A percentile compares a stretch with the other conserved stretches of the same genome.
These are phyloP conservation scores for Leptopterna dolabrata DNA, from an alignment of 2,888 invertebrate species.

Conservation along the genomic window DNA sequence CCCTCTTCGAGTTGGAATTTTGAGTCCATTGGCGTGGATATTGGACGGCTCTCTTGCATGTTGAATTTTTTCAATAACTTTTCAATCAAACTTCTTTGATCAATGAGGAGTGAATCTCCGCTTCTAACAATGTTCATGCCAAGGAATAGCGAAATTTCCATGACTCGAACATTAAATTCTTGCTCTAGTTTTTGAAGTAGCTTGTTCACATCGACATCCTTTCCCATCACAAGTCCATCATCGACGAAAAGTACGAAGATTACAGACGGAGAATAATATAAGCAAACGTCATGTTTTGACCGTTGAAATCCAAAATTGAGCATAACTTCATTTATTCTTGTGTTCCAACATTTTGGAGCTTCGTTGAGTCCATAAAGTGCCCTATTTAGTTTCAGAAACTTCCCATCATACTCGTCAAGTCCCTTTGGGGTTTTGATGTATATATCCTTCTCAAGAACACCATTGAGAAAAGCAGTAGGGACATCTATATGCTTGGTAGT, in stretches of 20 bases:
- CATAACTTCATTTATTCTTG: not conserved
- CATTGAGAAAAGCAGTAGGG: constrained; percentile 50
- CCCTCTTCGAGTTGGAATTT: constrained; percentile 14
- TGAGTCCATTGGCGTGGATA: constrained; percentile 48
- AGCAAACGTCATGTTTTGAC: constrained; percentile 9
- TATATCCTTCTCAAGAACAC: constrained; percentile 48
- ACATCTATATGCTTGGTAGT: constrained; percentile 46
- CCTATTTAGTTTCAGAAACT: not conserved
- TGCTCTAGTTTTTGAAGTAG: not conserved
- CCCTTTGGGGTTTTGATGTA: constrained; percentile 26
- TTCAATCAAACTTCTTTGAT: constrained; percentile 46
- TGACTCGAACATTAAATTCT: not conserved
- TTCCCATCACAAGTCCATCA: not conserved
- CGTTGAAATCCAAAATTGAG: not conserved
- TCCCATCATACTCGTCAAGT: not conserved
- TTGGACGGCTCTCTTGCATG: constrained; percentile 39
- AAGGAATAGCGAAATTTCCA: not conserved
- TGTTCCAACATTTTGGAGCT: not conserved
- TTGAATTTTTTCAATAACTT: constrained; percentile 43
- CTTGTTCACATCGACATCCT: not conserved
- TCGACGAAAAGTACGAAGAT: constrained; percentile 20
- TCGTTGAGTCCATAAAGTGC: too few relatives aligned
- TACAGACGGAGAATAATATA: not conserved
- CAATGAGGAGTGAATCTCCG: constrained; percentile 37
- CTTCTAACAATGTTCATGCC: constrained; percentile 1